phyloP scores from a whole-genome alignment of 2,797 vertebrate species.

The Melanotaenia parkinsoni region DNA sequence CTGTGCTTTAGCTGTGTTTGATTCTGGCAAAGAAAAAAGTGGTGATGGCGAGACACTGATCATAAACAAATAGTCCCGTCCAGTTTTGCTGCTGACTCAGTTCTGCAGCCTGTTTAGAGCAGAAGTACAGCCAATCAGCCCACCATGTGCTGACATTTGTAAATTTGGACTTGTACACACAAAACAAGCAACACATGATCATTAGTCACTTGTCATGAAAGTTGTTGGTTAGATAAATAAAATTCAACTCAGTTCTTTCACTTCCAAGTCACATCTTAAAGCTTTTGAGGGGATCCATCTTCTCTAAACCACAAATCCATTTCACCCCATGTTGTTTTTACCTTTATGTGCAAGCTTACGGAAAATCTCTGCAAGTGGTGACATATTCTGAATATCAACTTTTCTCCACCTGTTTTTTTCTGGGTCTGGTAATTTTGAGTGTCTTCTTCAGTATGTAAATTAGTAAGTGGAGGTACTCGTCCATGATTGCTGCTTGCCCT shows the following conservation, averaged over 20 bases:
- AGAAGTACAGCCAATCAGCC: conserved; percentile 32
- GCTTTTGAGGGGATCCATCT: not conserved
- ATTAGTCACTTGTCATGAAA: conserved; percentile 17
- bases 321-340: not conserved
- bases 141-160: conserved; percentile 4
- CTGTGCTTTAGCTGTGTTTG: conserved; percentile 9
- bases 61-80: conserved; percentile 44
- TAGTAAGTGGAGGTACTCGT: not conserved
- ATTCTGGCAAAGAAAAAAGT: conserved; percentile 30
- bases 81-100: conserved; percentile 46
- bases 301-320: not conserved
- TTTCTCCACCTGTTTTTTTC: not conserved
- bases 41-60: conserved; percentile 47
- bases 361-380: not conserved
- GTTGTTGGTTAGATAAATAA: not conserved
- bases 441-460: not conserved
- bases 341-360: not conserved
- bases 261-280: not conserved
- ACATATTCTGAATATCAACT: not conserved
- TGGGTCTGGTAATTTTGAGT: not conserved
- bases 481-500: not conserved
- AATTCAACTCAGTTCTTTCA: conserved; percentile 3
- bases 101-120: conserved; percentile 44
- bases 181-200: conserved; percentile 21
- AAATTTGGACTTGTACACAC: conserved; percentile 11